A percentile compares a stretch with the other conserved stretches of the same genome.
These are phyloP conservation scores for Ochotona princeps DNA, from an alignment of 2,113 vertebrate genomes.

Conservation along the genomic window DNA sequence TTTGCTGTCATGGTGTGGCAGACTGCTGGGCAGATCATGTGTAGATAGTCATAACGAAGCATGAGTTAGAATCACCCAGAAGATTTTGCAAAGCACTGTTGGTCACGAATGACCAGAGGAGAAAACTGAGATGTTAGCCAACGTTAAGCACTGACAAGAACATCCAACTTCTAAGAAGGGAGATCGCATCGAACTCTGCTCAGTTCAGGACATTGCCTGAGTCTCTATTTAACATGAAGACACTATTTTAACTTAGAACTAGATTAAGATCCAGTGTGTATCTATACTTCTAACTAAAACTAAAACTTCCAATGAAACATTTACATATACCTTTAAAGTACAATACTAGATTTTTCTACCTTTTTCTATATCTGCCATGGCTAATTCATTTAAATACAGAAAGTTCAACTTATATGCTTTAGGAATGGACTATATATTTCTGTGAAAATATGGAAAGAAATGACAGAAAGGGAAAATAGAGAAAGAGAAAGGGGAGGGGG, in stretches of 20 bases:
- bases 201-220: background rate
- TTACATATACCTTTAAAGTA: too few species aligned
- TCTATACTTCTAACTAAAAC: too few species aligned
- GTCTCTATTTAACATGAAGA: background rate
- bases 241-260: background rate
- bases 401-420: too few species aligned
- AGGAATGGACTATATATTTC: too few species aligned
- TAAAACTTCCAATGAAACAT: too few species aligned
- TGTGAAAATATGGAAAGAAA: too few species aligned
- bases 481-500: too few species aligned
- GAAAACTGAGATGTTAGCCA: background rate
- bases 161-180: background rate
- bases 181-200: background rate
- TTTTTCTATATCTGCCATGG: too few species aligned
- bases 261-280: background rate
- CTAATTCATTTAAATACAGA: too few species aligned
- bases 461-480: too few species aligned
- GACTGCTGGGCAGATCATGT: too few species aligned
- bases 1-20: accelerated
- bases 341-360: too few species aligned
- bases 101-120: background rate
- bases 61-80: background rate
- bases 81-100: background rate
- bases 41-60: background rate
- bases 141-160: background rate